Conservation (phyloP, 2,888 invertebrate species). For the Dione juno region DNA sequence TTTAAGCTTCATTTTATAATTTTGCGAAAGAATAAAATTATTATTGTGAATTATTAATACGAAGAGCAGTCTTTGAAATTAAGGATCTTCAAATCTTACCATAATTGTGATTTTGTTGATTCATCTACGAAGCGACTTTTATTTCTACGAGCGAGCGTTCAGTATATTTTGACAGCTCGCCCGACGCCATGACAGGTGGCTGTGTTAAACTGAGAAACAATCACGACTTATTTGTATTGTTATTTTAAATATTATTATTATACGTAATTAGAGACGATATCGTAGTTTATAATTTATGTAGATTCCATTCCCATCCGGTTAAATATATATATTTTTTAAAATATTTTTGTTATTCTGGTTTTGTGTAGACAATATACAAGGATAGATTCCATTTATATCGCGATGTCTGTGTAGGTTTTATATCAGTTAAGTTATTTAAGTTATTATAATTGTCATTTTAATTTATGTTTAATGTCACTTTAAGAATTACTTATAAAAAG, state of each 20-base stretch:
- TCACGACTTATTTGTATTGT: constrained; percentile 27
- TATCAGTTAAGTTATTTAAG: too few relatives aligned
- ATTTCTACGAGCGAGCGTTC: constrained; percentile 63
- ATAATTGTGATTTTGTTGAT: constrained; percentile 60
- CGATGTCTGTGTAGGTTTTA: too few relatives aligned
- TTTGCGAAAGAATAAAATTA: background rate
- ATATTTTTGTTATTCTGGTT: too few relatives aligned
- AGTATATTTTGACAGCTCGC: constrained; percentile 66
- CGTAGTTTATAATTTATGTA: background rate
- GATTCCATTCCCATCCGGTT: too few relatives aligned
- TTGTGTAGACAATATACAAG: too few relatives aligned
- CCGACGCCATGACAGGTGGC: constrained; percentile 67
- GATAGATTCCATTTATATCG: too few relatives aligned
- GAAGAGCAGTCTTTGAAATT: background rate
- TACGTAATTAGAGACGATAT: background rate
- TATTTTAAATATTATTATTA: constrained; percentile 24
- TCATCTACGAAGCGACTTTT: constrained; percentile 69
- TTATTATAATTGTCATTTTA: too few relatives aligned
- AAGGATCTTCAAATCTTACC: constrained; percentile 49
- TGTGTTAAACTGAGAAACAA: constrained; percentile 43
- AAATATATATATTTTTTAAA: too few relatives aligned
- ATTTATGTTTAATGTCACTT: too few relatives aligned
- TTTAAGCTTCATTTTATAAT: too few relatives aligned
- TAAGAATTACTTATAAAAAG: too few relatives aligned
- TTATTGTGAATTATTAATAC: background rate